Evolutionary conservation across 2,113 vertebrate genomes (phyloP).

Genomic region (Quiscalus mexicanus): DNA sequence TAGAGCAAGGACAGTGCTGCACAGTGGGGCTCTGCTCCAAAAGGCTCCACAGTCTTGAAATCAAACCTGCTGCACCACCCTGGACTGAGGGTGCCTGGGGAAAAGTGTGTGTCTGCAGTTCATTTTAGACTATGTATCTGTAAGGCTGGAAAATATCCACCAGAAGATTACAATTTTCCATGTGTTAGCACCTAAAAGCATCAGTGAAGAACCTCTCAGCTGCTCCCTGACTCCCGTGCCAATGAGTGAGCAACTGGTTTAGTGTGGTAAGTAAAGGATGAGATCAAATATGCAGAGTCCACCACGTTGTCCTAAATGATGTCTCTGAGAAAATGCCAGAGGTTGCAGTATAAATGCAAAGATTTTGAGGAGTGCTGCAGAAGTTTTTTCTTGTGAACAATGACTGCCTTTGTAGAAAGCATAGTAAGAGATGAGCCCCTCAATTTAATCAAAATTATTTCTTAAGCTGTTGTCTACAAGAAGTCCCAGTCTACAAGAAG

Average conservation of each 20-base stretch:
- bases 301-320: not conserved
- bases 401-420: not conserved
- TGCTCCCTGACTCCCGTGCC: not conserved
- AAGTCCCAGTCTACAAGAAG: not conserved
- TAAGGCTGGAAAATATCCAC: not conserved
- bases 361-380: not conserved
- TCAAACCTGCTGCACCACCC: not conserved
- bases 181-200: not conserved
- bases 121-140: not conserved
- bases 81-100: not conserved
- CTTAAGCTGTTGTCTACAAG: not conserved
- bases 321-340: not conserved
- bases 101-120: not conserved
- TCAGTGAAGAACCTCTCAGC: not conserved
- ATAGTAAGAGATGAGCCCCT: not conserved
- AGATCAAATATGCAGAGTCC: not conserved
- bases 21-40: rapidly evolving
- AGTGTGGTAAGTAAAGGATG: not conserved
- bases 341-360: not conserved
- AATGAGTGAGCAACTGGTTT: not conserved
- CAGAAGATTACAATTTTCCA: not conserved
- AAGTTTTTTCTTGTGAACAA: not conserved
- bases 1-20: not conserved
- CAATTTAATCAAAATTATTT: not conserved
- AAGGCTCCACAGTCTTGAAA: not conserved